These are phyloP conservation scores for Columba guinea DNA, from an alignment of 2,797 vertebrate genomes.

Conservation along the genomic window DNA sequence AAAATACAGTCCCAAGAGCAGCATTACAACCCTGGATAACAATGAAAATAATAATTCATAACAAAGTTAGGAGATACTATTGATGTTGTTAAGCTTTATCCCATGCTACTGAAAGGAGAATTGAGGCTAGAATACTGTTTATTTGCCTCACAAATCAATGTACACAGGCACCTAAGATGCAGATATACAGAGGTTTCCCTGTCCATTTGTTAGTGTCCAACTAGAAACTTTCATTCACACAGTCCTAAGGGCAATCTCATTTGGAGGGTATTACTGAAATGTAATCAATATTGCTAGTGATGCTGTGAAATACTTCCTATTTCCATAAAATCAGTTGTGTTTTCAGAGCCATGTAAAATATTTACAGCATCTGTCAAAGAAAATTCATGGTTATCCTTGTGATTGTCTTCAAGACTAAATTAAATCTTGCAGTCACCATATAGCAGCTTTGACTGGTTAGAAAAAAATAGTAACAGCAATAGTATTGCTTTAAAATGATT, in stretches of 20 bases:
- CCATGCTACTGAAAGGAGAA: not conserved
- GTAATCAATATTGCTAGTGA: not conserved
- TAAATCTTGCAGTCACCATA: not conserved
- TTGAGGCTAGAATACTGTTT: not conserved
- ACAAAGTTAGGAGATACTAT: not conserved
- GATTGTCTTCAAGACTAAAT: not conserved
- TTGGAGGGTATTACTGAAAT: not conserved
- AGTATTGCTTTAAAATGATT: not conserved
- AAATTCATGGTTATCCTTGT: not conserved
- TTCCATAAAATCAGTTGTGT: not conserved
- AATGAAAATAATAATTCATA: not conserved
- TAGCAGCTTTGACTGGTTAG: not conserved
- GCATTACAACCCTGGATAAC: not conserved
- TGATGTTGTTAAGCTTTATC: not conserved
- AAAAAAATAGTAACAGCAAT: not conserved
- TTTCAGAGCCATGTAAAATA: conserved; percentile 1
- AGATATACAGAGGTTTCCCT: not conserved
- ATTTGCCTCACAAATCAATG: not conserved
- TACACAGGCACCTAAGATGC: not conserved
- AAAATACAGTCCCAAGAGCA: not conserved
- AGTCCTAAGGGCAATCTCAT: not conserved
- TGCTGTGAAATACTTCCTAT: not conserved
- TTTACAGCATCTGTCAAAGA: not conserved
- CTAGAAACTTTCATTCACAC: not conserved
- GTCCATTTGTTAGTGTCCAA: not conserved